phyloP scores from a whole-genome alignment of 2,797 vertebrate species.

The Ispidina lecontei region DNA sequence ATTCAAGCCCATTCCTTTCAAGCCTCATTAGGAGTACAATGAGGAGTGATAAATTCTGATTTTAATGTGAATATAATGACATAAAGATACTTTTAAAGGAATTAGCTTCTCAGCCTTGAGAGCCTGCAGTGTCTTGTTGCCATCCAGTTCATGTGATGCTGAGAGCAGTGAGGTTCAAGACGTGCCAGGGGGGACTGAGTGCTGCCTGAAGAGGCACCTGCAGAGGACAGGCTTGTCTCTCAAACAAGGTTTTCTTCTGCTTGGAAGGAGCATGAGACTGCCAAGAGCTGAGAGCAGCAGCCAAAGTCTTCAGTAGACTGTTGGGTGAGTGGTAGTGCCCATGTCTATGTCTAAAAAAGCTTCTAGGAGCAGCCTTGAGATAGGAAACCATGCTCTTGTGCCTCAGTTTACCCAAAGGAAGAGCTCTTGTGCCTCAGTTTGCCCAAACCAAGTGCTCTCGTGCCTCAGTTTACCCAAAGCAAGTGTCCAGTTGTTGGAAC shows the following conservation, averaged over 20 bases:
- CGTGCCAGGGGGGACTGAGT: background rate
- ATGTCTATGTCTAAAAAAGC: too few species aligned
- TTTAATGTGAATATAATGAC: conserved; percentile 53
- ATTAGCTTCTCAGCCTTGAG: background rate
- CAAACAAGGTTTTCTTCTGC: background rate
- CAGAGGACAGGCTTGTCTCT: background rate
- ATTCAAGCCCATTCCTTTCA: conserved; percentile 50
- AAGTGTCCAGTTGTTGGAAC: background rate
- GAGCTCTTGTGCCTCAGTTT: background rate
- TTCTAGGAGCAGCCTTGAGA: background rate
- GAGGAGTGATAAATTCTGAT: conserved; percentile 20
- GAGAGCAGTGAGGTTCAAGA: background rate
- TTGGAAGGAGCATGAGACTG: fast-evolving
- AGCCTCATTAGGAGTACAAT: conserved; percentile 31
- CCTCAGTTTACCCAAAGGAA: background rate
- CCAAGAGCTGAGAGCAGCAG: background rate
- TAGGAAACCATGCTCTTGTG: fast-evolving
- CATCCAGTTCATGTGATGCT: background rate
- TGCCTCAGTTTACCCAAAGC: background rate
- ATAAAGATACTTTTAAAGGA: conserved; percentile 35
- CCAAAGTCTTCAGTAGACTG: background rate
- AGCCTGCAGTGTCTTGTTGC: background rate
- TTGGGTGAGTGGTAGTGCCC: background rate
- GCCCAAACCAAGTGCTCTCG: fast-evolving
- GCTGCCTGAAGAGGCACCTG: background rate